These are phyloP conservation scores for Pachyrhynchus sulphureomaculatus DNA, from an alignment of 1,140 invertebrate genomes.

Conservation along the genomic window DNA sequence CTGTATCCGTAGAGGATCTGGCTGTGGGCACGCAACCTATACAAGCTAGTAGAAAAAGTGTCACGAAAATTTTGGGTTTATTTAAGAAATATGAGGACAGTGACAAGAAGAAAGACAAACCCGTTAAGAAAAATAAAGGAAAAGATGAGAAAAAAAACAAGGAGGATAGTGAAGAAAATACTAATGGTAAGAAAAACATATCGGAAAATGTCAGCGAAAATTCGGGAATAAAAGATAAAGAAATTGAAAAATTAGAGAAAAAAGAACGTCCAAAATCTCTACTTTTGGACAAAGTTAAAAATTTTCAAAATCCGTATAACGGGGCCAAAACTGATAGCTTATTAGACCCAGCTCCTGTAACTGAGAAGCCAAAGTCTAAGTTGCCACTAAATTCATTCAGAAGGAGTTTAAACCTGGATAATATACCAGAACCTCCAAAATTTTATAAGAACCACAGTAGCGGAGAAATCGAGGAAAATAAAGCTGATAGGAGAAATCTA, in stretches of 20 bases:
- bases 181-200: neutral
- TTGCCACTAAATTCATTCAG: constrained; percentile 45
- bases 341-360: constrained; percentile 10
- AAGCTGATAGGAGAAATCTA: constrained; percentile 56
- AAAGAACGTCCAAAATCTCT: constrained; percentile 39
- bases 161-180: constrained; percentile 1
- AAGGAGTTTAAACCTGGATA: constrained; percentile 45
- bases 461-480: constrained; percentile 15
- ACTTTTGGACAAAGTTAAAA: constrained; percentile 38
- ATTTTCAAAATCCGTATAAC: constrained; percentile 33
- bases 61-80: constrained; percentile 68
- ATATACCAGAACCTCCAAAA: constrained; percentile 34
- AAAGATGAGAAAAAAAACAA: constrained; percentile 31
- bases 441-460: constrained; percentile 18
- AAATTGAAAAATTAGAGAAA: constrained; percentile 24
- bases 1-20: constrained; percentile 68
- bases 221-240: no score
- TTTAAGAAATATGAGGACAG: constrained; percentile 69
- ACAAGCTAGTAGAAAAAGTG: constrained; percentile 57
- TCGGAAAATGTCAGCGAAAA: constrained; percentile 20
- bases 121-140: constrained; percentile 33
- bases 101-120: constrained; percentile 47
- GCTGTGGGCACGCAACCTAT: constrained; percentile 50
- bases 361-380: constrained; percentile 43
- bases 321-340: constrained; percentile 32